Evolutionary conservation across 2,113 vertebrate genomes (phyloP).

Genomic region (Anarhynchus alexandrinus): DNA sequence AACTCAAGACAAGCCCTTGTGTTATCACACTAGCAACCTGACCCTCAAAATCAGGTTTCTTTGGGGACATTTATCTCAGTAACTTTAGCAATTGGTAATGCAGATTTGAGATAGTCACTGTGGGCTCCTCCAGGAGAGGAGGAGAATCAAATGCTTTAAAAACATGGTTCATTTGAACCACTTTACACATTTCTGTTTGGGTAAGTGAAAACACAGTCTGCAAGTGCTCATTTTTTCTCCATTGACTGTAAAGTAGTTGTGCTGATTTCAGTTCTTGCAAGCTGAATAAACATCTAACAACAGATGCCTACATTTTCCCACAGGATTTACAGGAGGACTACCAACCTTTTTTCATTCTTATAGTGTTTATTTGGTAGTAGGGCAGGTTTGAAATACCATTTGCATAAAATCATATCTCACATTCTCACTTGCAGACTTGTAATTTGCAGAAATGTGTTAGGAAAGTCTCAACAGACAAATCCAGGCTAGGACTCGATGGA

Average conservation of each 20-base stretch:
- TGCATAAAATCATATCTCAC: slow-evolving; percentile 22
- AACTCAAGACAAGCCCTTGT: neutral
- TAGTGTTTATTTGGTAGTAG: neutral
- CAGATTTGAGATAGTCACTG: no score
- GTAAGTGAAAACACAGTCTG: neutral
- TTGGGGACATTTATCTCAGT: neutral
- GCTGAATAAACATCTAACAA: neutral
- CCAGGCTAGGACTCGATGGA: neutral
- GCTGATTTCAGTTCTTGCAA: neutral
- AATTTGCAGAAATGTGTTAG: neutral
- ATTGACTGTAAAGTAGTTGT: neutral
- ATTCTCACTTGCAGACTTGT: neutral
- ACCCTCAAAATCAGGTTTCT: neutral
- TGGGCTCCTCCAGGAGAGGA: no score
- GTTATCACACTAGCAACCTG: neutral
- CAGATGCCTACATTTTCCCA: neutral
- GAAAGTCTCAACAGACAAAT: neutral
- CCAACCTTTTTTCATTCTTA: neutral
- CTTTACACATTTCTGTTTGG: neutral
- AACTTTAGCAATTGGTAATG: no score
- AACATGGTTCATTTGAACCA: neutral
- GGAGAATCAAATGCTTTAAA: no score
- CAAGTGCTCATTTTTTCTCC: neutral
- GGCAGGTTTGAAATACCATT: neutral
- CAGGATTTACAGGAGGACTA: neutral